Percentiles rank a stretch among this genome's conserved stretches.
phyloP scores from a whole-genome alignment of 2,113 vertebrate species.

The Carollia perspicillata region DNA sequence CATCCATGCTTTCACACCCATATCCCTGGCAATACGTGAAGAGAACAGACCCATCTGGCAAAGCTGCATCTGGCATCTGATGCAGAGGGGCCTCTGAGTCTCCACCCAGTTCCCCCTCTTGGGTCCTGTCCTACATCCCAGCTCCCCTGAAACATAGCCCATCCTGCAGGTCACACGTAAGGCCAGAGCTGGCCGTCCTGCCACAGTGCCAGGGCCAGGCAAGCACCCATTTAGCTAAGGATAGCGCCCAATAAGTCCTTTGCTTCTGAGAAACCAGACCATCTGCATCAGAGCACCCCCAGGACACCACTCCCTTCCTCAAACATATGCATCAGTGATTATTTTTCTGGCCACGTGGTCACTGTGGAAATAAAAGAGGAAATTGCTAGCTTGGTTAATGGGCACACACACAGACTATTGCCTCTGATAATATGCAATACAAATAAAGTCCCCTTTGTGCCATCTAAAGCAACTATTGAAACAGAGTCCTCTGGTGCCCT shows the following conservation, averaged over 20 bases:
- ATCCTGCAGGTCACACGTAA: not conserved
- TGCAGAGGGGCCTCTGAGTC: not conserved
- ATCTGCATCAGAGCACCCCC: not conserved
- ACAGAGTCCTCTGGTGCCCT: not conserved
- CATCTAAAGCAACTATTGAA: not conserved
- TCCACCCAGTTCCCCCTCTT: not conserved
- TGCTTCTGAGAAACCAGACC: slow-evolving; percentile 27
- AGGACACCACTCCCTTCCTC: not conserved
- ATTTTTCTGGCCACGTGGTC: slow-evolving; percentile 46
- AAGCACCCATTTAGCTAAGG: not conserved
- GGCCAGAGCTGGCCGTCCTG: not conserved
- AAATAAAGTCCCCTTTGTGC: slow-evolving; percentile 11
- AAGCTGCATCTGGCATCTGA: not conserved
- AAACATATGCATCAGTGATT: not conserved
- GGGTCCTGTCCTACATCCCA: not conserved
- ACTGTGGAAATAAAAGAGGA: slow-evolving; percentile 55
- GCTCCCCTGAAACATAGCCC: not conserved
- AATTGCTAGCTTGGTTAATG: slow-evolving; percentile 46
- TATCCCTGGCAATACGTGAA: not conserved
- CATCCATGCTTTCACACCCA: not conserved
- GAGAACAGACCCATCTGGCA: not conserved
- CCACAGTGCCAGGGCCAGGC: too few species aligned
- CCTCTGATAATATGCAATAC: slow-evolving; percentile 21
- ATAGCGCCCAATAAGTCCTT: not conserved
- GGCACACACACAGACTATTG: not conserved